Conservation (phyloP, 2,113 vertebrate species). For the Pristiophorus japonicus region DNA sequence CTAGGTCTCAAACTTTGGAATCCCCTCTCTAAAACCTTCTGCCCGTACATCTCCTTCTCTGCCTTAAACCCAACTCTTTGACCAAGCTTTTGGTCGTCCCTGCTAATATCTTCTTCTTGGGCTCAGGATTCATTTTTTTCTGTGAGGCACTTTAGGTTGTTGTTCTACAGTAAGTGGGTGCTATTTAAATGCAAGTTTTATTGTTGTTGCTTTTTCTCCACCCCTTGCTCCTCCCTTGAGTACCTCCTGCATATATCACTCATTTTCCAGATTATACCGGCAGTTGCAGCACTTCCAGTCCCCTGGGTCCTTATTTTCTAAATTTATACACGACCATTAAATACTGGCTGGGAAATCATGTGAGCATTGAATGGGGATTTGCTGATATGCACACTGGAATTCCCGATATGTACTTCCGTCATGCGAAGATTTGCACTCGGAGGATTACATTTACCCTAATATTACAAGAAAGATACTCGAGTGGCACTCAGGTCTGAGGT, state of each 20-base stretch:
- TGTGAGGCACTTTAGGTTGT: not conserved
- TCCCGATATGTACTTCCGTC: not conserved
- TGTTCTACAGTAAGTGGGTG: not conserved
- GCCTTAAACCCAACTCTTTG: too few relatives aligned
- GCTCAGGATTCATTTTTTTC: not conserved
- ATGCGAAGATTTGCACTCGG: not conserved
- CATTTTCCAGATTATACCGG: too few relatives aligned
- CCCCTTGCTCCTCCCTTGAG: too few relatives aligned
- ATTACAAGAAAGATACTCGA: not conserved
- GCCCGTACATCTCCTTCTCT: too few relatives aligned
- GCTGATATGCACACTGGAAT: not conserved
- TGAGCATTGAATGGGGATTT: not conserved
- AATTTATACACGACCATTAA: not conserved
- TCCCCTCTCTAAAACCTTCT: too few relatives aligned
- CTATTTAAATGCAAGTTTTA: not conserved
- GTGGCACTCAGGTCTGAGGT: too few relatives aligned
- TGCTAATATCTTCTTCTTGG: too few relatives aligned
- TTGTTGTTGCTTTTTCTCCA: not conserved
- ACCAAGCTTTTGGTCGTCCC: too few relatives aligned
- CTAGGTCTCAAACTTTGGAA: too few relatives aligned
- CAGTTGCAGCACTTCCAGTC: not conserved
- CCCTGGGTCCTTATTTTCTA: not conserved
- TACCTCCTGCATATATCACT: too few relatives aligned
- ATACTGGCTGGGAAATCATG: not conserved
- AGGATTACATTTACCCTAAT: not conserved